These are phyloP conservation scores for Drosophila percnosoma DNA, from an alignment of 2,888 invertebrate genomes.

Conservation along the genomic window DNA sequence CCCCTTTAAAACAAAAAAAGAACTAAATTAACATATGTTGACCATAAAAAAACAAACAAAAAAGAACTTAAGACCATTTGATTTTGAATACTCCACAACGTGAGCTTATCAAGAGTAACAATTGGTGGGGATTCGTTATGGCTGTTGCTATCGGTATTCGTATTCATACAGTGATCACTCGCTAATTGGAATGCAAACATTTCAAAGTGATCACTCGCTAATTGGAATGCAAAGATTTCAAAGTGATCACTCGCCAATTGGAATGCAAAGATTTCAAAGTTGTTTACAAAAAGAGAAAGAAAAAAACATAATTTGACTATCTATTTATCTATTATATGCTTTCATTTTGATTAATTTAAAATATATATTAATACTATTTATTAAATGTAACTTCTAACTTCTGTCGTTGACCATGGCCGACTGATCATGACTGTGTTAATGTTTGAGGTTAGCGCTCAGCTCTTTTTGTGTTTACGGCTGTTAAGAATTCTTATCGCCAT, in stretches of 20 bases:
- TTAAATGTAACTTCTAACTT: neutral
- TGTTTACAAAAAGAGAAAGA: neutral
- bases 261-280: neutral
- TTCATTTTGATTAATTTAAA: too few species aligned
- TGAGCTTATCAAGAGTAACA: constrained; percentile 59
- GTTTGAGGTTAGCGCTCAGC: constrained; percentile 38
- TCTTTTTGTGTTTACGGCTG: constrained; percentile 21
- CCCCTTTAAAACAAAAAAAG: constrained; percentile 30
- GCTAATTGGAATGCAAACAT: neutral
- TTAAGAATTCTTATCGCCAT: constrained; percentile 55
- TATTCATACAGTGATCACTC: constrained; percentile 13
- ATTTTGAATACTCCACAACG: constrained; percentile 49
- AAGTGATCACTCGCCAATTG: neutral
- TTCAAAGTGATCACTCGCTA: neutral
- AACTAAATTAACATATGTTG: constrained; percentile 66
- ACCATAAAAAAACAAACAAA: constrained; percentile 27
- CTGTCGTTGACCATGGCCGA: neutral
- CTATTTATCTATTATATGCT: neutral
- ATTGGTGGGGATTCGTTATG: constrained; percentile 16
- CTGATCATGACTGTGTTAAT: constrained; percentile 19
- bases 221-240: neutral
- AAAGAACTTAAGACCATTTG: constrained; percentile 49
- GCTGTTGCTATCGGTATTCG: constrained; percentile 1
- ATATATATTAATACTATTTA: neutral
- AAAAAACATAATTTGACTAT: neutral